Base-by-base conservation (phyloP, 1,140 invertebrate genomes). In the Scaptomyza hsui region DNA sequence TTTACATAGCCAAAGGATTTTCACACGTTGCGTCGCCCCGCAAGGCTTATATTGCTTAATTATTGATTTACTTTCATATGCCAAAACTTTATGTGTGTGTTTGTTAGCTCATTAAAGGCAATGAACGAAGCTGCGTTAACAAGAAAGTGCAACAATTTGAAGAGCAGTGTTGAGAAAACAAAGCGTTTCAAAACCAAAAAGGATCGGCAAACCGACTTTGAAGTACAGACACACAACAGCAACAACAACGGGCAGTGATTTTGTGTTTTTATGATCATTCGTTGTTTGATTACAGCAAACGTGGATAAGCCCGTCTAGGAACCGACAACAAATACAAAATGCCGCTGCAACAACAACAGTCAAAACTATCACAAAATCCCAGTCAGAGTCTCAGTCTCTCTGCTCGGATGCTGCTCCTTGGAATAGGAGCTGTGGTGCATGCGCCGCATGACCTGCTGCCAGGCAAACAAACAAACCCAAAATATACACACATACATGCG, bases 211-310 rank as follows among this genome's bases (percentile, higher is more conserved):
- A 29, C 39, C 13, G 21, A 18, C 82, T 86, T 86, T 86, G 81
- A 86, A 78, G 77, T 88, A 41, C 16, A 72, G 55, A 49, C 48
- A 52, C 37, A 52, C 35, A 47, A 13, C 44, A 21, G 12, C 16
- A 41, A 35, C 41, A 41, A 13, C 37, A 45, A 21, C 39, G 29
- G 19, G 39, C 42, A 35, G 12, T 42, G 42, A 71, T 79, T 67
- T 79, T 29, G 26, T 29, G 7, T 29, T 37, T 86, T 86, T 86
- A 81, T 81, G 75, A 86, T 72, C 77, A 81, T 75, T 81, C 74
- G 71, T 64, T 83, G 77, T 88, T 86, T 86, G 81, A 86, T 86
- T 78, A 78, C 65, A 69, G 82, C 82, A 86, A 81, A 81, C 81
- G n/a, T n/a, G 77, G 68, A 85, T 86, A 85, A 85, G 12, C 26